Evolutionary conservation across 2,113 vertebrate genomes (phyloP).

Genomic region (Deroptyus accipitrinus): DNA sequence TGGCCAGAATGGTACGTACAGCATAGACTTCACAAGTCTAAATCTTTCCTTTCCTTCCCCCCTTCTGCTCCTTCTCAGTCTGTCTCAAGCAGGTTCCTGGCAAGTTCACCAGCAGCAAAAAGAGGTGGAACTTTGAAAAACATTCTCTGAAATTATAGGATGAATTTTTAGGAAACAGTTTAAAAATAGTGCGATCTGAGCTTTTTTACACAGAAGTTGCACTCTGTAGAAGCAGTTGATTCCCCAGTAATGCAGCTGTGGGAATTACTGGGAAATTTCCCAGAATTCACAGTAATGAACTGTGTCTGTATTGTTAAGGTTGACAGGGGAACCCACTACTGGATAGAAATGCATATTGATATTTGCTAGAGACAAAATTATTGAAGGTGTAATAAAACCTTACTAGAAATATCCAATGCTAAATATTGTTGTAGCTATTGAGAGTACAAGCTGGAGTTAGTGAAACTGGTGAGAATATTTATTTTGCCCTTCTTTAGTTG

Average conservation of each 20-base stretch:
- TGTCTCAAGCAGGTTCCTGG: not conserved
- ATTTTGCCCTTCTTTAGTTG: not conserved
- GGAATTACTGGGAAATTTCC: no score
- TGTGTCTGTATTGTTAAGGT: not conserved
- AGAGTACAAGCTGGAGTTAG: not conserved
- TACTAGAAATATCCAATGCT: not conserved
- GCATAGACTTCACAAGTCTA: not conserved
- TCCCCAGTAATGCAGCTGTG: not conserved
- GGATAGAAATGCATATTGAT: not conserved
- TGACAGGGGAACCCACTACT: not conserved
- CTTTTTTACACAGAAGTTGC: not conserved
- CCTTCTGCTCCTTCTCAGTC: rapidly evolving
- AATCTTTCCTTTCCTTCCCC: not conserved
- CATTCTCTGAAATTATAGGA: not conserved
- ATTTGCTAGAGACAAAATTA: not conserved
- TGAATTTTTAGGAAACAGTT: not conserved
- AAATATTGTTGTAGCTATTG: not conserved
- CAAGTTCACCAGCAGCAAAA: not conserved
- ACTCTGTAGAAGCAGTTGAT: not conserved
- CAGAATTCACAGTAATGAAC: not conserved
- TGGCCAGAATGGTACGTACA: not conserved
- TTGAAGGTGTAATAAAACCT: not conserved
- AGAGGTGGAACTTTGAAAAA: not conserved
- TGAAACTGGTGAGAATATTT: not conserved
- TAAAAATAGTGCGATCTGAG: no score